A percentile compares a stretch with the other conserved stretches of the same genome.
Evolutionary conservation across 2,797 vertebrate genomes (phyloP).

Genomic region (Leptatherina wallacei): DNA sequence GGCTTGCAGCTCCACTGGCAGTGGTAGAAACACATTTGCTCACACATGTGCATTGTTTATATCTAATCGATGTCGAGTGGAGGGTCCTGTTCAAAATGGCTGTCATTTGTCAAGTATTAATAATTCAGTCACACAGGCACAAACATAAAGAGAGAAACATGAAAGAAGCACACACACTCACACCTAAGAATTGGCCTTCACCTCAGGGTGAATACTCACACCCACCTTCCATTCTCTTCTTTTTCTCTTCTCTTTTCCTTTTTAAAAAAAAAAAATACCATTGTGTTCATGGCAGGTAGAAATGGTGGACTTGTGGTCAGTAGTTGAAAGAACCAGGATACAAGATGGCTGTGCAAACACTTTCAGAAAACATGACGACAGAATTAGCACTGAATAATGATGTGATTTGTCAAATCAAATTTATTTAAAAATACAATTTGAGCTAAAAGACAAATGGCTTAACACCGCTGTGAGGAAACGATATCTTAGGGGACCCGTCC

Average conservation of each 20-base stretch:
- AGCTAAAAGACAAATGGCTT: too few relatives aligned
- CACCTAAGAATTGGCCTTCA: slow-evolving; percentile 39
- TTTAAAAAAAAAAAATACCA: slow-evolving; percentile 24
- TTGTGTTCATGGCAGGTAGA: slow-evolving; percentile 13
- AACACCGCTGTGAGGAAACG: too few relatives aligned
- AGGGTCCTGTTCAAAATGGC: slow-evolving; percentile 73
- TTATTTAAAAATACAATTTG: too few relatives aligned
- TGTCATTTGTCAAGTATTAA: slow-evolving; percentile 83
- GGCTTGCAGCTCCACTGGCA: slow-evolving; percentile 40
- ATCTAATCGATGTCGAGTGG: slow-evolving; percentile 76
- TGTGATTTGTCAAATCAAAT: slow-evolving; percentile 9
- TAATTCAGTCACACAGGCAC: slow-evolving; percentile 73
- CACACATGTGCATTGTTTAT: slow-evolving; percentile 73
- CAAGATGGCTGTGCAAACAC: neutral
- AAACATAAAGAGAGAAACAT: slow-evolving; percentile 29
- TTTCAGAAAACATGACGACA: slow-evolving; percentile 9
- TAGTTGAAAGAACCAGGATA: slow-evolving; percentile 9
- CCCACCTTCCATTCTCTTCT: slow-evolving; percentile 44
- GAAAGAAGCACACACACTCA: slow-evolving; percentile 7
- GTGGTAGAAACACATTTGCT: slow-evolving; percentile 69
- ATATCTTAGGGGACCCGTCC: too few relatives aligned
- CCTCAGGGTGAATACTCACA: slow-evolving; percentile 50
- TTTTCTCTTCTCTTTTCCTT: slow-evolving; percentile 29
- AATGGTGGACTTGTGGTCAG: slow-evolving; percentile 5
- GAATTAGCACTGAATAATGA: slow-evolving; percentile 17